Percentiles rank a stretch among this genome's conserved stretches.
These are phyloP conservation scores for Malthinus flaveolus DNA, from an alignment of 2,888 invertebrate species.

Conservation along the genomic window DNA sequence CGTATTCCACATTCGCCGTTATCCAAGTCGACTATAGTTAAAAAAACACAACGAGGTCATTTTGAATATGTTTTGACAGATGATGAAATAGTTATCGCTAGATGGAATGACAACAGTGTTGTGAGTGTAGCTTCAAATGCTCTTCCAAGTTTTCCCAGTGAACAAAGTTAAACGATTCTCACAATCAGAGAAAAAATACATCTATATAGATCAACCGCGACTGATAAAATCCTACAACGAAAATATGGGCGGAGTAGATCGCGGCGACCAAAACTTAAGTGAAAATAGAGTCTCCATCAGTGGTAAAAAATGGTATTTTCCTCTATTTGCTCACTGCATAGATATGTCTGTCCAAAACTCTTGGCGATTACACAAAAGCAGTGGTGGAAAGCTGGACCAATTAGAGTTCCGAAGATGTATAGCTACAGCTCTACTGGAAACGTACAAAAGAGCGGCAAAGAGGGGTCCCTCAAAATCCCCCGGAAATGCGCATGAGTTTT, in stretches of 20 bases:
- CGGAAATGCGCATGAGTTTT: constrained; percentile 20
- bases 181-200: constrained; percentile 9
- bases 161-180: constrained; percentile 11
- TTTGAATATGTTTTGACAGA: constrained; percentile 3
- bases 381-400: constrained; percentile 36
- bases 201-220: constrained; percentile 14
- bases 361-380: constrained; percentile 32
- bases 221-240: constrained; percentile 25
- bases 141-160: constrained; percentile 2
- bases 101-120: constrained; percentile 19
- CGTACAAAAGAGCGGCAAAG: background rate
- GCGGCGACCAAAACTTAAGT: constrained; percentile 36
- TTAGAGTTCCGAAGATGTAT: constrained; percentile 32
- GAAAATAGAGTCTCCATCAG: constrained; percentile 34
- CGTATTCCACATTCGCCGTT: constrained; percentile 6
- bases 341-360: constrained; percentile 37
- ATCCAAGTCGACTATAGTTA: background rate
- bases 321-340: constrained; percentile 31
- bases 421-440: constrained; percentile 11
- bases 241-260: constrained; percentile 34
- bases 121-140: constrained; percentile 10
- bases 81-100: constrained; percentile 1
- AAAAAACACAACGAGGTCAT: constrained; percentile 1
- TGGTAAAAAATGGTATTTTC: constrained; percentile 40
- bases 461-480: background rate